Conservation (phyloP, 2,888 invertebrate species). For the Phlogophora meticulosa region DNA sequence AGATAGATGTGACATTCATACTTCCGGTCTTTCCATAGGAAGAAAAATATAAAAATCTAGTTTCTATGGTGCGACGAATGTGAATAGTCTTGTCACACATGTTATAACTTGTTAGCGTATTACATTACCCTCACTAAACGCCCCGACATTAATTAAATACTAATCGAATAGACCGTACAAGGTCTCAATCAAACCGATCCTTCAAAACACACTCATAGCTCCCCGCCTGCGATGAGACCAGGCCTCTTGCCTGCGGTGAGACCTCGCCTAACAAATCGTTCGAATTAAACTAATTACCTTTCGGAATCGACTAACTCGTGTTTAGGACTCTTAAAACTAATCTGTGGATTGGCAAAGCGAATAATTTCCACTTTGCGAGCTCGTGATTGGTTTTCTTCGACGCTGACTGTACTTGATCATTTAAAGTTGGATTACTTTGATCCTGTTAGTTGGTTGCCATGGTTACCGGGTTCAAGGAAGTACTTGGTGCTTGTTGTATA, state of each 20-base stretch:
- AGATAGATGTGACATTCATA: too few species aligned
- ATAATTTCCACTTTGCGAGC: slow-evolving; percentile 61
- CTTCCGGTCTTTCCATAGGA: too few species aligned
- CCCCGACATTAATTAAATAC: slow-evolving; percentile 19
- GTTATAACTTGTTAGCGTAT: slow-evolving; percentile 7
- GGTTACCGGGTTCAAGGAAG: background rate
- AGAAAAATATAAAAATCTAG: too few species aligned
- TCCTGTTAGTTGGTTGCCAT: slow-evolving; percentile 37
- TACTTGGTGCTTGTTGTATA: background rate
- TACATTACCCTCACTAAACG: slow-evolving; percentile 1
- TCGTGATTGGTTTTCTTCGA: slow-evolving; percentile 63
- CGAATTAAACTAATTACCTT: slow-evolving; percentile 75
- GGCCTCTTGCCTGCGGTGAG: slow-evolving; percentile 28
- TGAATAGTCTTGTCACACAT: background rate
- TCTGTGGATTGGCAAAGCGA: slow-evolving; percentile 70
- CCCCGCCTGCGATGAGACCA: slow-evolving; percentile 6
- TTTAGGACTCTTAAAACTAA: slow-evolving; percentile 73
- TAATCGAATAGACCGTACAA: slow-evolving; percentile 4
- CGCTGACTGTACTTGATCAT: slow-evolving; percentile 45
- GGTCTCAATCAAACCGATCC: slow-evolving; percentile 26
- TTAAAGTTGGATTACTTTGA: slow-evolving; percentile 61
- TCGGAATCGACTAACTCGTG: slow-evolving; percentile 71
- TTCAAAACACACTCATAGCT: slow-evolving; percentile 12
- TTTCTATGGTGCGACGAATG: background rate
- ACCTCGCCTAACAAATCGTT: slow-evolving; percentile 60